Percentiles rank a stretch among this genome's conserved stretches.
These are phyloP conservation scores for Melanitta fusca DNA, from an alignment of 2,797 vertebrate genomes.

Conservation along the genomic window DNA sequence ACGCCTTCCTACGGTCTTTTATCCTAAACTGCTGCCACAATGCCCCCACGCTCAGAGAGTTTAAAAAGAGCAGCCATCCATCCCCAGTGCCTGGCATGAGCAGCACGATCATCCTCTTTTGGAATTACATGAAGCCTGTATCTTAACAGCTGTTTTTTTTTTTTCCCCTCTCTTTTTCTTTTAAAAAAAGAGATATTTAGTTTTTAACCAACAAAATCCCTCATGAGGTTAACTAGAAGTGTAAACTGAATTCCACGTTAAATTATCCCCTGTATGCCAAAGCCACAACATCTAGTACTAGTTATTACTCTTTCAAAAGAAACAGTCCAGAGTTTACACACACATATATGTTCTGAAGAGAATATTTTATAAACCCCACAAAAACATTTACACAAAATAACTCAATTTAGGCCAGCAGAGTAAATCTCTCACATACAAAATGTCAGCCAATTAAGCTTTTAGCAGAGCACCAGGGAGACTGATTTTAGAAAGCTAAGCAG, in stretches of 20 bases:
- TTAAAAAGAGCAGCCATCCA: background rate
- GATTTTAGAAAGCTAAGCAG: constrained; percentile 70
- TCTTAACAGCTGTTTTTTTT: constrained; percentile 1
- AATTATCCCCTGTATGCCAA: constrained; percentile 63
- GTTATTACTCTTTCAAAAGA: constrained; percentile 57
- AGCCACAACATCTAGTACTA: constrained; percentile 56
- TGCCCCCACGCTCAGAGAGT: background rate
- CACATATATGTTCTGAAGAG: constrained; percentile 27
- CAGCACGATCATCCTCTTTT: background rate
- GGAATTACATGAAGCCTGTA: background rate
- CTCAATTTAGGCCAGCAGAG: constrained; percentile 65
- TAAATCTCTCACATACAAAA: constrained; percentile 65
- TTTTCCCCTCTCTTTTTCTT: too few relatives aligned
- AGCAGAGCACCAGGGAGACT: constrained; percentile 59
- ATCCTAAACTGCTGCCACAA: background rate
- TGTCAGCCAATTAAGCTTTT: constrained; percentile 71
- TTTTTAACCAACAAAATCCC: constrained; percentile 33
- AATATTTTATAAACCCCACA: constrained; percentile 60
- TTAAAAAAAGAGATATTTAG: background rate
- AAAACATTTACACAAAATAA: constrained; percentile 67
- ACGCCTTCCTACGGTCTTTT: background rate
- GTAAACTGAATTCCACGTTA: constrained; percentile 63
- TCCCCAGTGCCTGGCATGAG: background rate
- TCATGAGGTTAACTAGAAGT: constrained; percentile 43
- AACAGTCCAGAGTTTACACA: constrained; percentile 63